These are phyloP conservation scores for Leptopilina clavipes DNA, from an alignment of 1,140 invertebrate species.

Conservation along the genomic window DNA sequence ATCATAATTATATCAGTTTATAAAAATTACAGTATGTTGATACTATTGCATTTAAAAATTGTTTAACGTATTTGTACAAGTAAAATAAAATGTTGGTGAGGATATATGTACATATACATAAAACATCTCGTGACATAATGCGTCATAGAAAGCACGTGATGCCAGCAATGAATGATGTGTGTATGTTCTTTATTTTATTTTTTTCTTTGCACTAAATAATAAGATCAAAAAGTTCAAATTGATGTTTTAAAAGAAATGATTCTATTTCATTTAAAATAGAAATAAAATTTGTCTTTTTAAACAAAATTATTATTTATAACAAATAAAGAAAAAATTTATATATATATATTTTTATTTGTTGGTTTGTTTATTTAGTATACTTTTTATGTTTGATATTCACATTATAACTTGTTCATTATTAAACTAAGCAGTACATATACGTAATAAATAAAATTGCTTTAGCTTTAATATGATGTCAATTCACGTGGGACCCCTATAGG, in stretches of 20 bases:
- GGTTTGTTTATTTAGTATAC: no score
- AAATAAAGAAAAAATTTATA: no score
- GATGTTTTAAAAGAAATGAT: neutral
- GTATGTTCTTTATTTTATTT: neutral
- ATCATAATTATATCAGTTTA: no score
- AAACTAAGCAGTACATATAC: no score
- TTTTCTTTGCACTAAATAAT: neutral
- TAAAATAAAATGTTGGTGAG: neutral
- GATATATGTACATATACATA: neutral
- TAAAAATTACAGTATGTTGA: no score
- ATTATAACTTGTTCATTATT: no score
- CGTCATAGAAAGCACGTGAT: conserved; percentile 30
- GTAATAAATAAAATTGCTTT: no score
- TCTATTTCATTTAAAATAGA: neutral
- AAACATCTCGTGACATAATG: conserved; percentile 17
- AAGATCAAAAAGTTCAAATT: conserved; percentile 27
- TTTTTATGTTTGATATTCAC: no score
- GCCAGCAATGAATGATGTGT: conserved; percentile 16
- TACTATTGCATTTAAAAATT: neutral
- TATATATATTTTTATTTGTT: no score
- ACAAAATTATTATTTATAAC: no score
- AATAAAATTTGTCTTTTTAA: neutral
- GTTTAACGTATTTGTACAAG: neutral
- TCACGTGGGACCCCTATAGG: conserved; percentile 42
- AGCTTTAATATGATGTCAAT: no score